phyloP scores from a whole-genome alignment of 2,797 vertebrate genomes.

The Oophaga sylvatica region DNA sequence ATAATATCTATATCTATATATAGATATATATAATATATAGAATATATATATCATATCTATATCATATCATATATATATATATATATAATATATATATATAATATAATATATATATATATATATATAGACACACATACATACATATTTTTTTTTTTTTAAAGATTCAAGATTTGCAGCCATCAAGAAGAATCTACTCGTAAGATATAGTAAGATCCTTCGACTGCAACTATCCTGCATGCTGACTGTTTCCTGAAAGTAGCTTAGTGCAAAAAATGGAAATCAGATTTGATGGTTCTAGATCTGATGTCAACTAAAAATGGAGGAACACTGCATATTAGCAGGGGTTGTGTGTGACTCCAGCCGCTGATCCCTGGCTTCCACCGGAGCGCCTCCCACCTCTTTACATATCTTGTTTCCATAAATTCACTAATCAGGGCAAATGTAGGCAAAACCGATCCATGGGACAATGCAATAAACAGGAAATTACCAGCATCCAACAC shows the following conservation, averaged over 20 bases:
- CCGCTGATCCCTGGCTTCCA: background rate
- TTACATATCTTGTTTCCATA: constrained; percentile 84
- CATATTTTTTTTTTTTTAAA: too few relatives aligned
- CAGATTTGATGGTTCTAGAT: background rate
- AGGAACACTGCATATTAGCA: background rate
- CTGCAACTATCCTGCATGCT: background rate
- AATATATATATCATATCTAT: too few relatives aligned
- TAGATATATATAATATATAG: too few relatives aligned
- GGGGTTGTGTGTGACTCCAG: background rate
- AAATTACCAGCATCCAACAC: constrained; percentile 91
- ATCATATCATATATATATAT: too few relatives aligned
- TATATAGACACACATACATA: too few relatives aligned
- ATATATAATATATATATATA: too few relatives aligned
- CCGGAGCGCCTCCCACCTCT: background rate
- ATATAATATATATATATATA: too few relatives aligned
- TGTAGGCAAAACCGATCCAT: constrained; percentile 86
- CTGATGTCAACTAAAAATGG: background rate
- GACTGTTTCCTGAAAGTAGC: background rate
- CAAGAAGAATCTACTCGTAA: too few relatives aligned
- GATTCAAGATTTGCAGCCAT: too few relatives aligned
- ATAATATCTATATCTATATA: too few relatives aligned
- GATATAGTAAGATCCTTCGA: background rate
- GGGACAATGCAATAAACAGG: constrained; percentile 96
- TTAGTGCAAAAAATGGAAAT: background rate
- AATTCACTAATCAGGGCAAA: constrained; percentile 82